A percentile compares a stretch with the other conserved stretches of the same genome.
Conservation (phyloP, 2,888 invertebrate species). For the Ceramica pisi region DNA sequence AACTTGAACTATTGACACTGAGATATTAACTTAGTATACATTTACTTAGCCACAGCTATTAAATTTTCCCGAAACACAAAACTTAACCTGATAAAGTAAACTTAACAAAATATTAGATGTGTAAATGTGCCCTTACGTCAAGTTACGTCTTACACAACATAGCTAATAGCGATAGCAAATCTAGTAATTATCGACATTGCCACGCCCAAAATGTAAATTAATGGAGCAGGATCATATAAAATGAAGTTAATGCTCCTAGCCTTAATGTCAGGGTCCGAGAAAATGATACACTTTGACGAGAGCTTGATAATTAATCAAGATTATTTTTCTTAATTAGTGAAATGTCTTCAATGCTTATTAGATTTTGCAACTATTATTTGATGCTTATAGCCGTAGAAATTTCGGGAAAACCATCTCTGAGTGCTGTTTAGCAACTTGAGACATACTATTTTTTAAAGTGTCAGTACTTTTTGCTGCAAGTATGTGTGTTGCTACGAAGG, state of each 20-base stretch:
- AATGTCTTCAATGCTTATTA: constrained; percentile 43
- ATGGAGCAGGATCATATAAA: constrained; percentile 69
- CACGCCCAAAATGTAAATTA: constrained; percentile 69
- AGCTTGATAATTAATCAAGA: constrained; percentile 65
- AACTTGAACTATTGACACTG: background rate
- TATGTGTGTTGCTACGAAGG: background rate
- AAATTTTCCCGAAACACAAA: background rate
- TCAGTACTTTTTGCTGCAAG: no score
- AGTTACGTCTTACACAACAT: constrained; percentile 34
- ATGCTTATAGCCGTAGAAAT: no score
- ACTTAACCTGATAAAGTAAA: background rate
- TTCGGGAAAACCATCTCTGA: no score
- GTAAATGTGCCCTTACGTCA: constrained; percentile 3
- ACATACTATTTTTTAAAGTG: no score
- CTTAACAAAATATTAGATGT: background rate
- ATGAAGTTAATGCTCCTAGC: constrained; percentile 59
- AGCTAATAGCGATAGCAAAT: constrained; percentile 44
- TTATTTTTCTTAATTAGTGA: constrained; percentile 48
- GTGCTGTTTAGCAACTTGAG: no score
- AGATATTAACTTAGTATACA: background rate
- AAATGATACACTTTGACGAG: constrained; percentile 62
- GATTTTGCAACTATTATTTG: background rate
- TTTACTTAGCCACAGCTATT: background rate
- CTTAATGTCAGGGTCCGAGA: constrained; percentile 77
- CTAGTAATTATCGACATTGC: constrained; percentile 62